Conservation (phyloP, 1,140 invertebrate genomes). For the Sogatella furcifera region DNA sequence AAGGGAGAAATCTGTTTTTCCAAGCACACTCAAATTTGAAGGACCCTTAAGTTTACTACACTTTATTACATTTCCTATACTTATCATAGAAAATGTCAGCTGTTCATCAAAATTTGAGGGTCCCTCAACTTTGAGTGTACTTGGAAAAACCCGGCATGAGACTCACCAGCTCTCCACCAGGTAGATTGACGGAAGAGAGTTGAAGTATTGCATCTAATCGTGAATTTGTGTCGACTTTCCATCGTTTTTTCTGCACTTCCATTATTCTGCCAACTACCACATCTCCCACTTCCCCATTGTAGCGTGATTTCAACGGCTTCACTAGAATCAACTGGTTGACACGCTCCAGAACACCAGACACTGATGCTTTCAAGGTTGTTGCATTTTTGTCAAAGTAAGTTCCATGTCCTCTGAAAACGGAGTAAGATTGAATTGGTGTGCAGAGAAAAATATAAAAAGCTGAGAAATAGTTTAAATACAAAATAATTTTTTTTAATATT, state of each 20-base stretch:
- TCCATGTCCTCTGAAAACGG: slow-evolving; percentile 78
- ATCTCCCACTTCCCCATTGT: slow-evolving; percentile 93
- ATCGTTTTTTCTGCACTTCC: slow-evolving; percentile 82
- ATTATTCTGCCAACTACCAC: slow-evolving; percentile 89
- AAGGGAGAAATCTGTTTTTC: too few relatives aligned
- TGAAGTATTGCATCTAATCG: slow-evolving; percentile 79
- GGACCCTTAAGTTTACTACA: too few relatives aligned
- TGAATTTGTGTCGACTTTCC: slow-evolving; percentile 93
- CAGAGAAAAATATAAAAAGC: not conserved
- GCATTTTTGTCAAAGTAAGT: slow-evolving; percentile 70
- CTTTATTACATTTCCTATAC: too few relatives aligned
- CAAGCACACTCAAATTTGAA: too few relatives aligned
- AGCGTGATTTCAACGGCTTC: slow-evolving; percentile 76
- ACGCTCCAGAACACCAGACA: slow-evolving; percentile 85
- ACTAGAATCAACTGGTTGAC: slow-evolving; percentile 93
- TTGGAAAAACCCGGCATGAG: too few relatives aligned
- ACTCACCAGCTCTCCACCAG: slow-evolving; percentile 85
- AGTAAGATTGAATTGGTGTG: not conserved
- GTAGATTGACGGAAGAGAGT: slow-evolving; percentile 91
- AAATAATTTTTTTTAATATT: too few relatives aligned
- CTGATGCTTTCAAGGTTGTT: slow-evolving; percentile 74
- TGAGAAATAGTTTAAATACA: not conserved
- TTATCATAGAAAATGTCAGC: too few relatives aligned
- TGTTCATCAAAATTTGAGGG: too few relatives aligned
- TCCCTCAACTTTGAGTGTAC: too few relatives aligned